Evolutionary conservation across 2,888 invertebrate genomes (phyloP), one percentile per base, ranked within the genome.

Genomic region (Amphipyra berbera): DNA sequence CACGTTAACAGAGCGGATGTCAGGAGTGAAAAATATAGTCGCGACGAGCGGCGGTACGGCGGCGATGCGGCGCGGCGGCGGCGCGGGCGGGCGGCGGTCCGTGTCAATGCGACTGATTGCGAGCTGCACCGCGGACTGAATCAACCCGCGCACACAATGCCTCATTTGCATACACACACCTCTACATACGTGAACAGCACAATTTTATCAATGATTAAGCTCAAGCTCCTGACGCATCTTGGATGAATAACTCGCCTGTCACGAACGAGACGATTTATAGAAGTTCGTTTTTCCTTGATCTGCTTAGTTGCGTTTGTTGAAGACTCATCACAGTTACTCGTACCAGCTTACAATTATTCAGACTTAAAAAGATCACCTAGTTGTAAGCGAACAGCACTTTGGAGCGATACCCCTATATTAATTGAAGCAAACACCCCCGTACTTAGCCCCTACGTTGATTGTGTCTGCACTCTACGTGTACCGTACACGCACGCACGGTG

Each of bases 51-150:
- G 21, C 30, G 37, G 45, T 30, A 21, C 46, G 50, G 47, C 46
- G 54, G 58, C 41, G 30, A 8, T 14, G 42, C 65, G 59, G 61
- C 61, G 54, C 59, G 53, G 60, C 9, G 47, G 57, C 67, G 65
- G 61, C 42, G 55, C 46, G 38, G 53, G 63, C 62, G 65, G 56
- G 72, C 73, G 69, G 75, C 76, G 70, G 68, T 64, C 69, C 72
- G 76, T 81, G 82, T 85, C 88, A 86, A 84, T 87, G 86, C 84
- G 82, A 82, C 87, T 89, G 88, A 90, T 90, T 90, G 87, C 86
- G 66, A 65, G 49, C 58, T 63, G 73, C 71, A 73, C 78, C 79
- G 73, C 70, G 66, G 68, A 76, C 81, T 82, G 83, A 86, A 83
- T 82, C 85, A 83, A 83, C 82, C 73, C 76, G 75, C 80, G 61